phyloP scores from a whole-genome alignment of 2,797 vertebrate genomes.

The Menidia menidia region DNA sequence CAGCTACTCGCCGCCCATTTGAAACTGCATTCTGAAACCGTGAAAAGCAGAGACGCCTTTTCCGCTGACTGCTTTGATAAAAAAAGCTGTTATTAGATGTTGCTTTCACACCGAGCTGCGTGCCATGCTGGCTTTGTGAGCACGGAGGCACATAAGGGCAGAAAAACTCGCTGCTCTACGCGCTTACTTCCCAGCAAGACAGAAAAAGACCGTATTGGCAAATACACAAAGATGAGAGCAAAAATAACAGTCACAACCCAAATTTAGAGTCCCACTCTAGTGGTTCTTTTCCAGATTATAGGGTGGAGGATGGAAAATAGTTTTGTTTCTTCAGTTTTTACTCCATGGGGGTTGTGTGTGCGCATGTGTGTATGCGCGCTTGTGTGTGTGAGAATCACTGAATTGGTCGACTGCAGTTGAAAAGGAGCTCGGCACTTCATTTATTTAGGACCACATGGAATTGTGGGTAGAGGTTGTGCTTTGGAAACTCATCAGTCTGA shows the following conservation, averaged over 20 bases:
- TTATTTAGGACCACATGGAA: constrained; percentile 43
- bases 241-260: constrained; percentile 76
- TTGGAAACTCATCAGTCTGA: constrained; percentile 25
- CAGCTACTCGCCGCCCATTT: constrained; percentile 20
- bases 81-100: constrained; percentile 17
- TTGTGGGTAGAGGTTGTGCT: constrained; percentile 25
- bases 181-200: constrained; percentile 50
- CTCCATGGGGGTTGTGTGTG: constrained; percentile 49
- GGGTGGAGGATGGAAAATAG: constrained; percentile 61
- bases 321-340: constrained; percentile 49
- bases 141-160: constrained; percentile 55
- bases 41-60: background rate
- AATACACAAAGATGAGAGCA: constrained; percentile 74
- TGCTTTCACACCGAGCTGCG: constrained; percentile 37
- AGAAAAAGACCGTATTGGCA: constrained; percentile 60
- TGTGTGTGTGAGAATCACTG: constrained; percentile 39
- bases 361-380: constrained; percentile 22
- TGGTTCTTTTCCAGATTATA: constrained; percentile 73
- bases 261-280: constrained; percentile 70
- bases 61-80: constrained; percentile 18
- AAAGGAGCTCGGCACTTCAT: constrained; percentile 42
- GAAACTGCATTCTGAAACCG: constrained; percentile 20
- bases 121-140: constrained; percentile 33
- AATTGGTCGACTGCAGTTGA: constrained; percentile 43
- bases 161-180: constrained; percentile 28